Base-by-base conservation (phyloP, 2,888 invertebrate genomes). In the Sphaeridia pumilis region DNA sequence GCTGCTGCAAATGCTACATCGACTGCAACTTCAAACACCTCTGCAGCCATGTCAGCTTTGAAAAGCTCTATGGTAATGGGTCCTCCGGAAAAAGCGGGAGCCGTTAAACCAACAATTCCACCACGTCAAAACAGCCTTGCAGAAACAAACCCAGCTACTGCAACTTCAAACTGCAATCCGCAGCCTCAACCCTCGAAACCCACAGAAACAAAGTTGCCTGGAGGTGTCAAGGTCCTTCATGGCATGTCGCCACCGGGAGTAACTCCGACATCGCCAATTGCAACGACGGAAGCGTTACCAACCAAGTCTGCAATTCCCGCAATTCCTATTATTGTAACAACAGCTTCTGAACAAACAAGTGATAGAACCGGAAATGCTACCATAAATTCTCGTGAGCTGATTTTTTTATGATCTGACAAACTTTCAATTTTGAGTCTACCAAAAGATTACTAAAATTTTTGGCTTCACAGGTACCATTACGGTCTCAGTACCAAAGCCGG, bases 11-110 rank as follows among this genome's bases (percentile, higher is more conserved):
- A 35, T 24, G 36, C 4, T 25, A 25, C 14, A 20, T 10, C 21
- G 17, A 14, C 21, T 2, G 2, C 36, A 3, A 3, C 48, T 7
- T 22, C 49, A 12, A 41, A n/a, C 28, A 26, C 38, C 27, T 17
- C 12, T 17, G 17, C 38, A 14, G 38, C 20, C 17, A 27, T 49
- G 27, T 41, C 49, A 20, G 49, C 49, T 4, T 24, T 51, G 1
- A 51, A 46, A 38, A 22, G n/a, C 35, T 45, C 52, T 14, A 52
- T 52, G 52, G 52, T 52, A 28, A 52, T 52, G 52, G 52, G 46
- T 10, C 52, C 52, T 28, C 14, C 28, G 17, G 34, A 34, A 1
- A 50, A 44, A 49, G 4, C 42, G 4, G 42, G 34, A 25, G 24
- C 27, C 22, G 22, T 22, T 14, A 7, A 5, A 38, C 5, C 7